phyloP scores from a whole-genome alignment of 1,140 invertebrate genomes.

The Dinothrombium tinctorium region DNA sequence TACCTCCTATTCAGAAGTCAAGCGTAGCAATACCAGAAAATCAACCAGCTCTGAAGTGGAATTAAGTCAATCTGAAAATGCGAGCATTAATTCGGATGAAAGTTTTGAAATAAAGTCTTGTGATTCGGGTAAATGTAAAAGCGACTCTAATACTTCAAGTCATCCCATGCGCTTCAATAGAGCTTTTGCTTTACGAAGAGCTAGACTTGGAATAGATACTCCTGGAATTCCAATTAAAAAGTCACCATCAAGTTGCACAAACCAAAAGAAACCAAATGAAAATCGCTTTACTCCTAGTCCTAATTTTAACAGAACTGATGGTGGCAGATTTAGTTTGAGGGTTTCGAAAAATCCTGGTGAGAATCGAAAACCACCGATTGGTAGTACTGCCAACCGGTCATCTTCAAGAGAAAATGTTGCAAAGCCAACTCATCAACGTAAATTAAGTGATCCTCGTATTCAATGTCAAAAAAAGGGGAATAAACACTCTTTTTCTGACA shows the following conservation, averaged over 20 bases:
- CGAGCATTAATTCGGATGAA: background rate
- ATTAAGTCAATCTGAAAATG: background rate
- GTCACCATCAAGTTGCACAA: conserved; percentile 5
- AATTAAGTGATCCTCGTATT: background rate
- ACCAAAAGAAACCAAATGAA: background rate
- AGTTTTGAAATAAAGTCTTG: too few relatives aligned
- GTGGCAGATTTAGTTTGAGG: conserved; percentile 15
- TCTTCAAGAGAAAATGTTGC: background rate
- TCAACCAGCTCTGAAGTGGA: too few relatives aligned
- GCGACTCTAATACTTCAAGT: background rate
- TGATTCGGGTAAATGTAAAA: background rate
- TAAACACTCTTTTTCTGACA: background rate
- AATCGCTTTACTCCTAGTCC: background rate
- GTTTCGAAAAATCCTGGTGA: too few relatives aligned
- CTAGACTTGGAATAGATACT: conserved; percentile 19
- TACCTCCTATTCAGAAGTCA: too few relatives aligned
- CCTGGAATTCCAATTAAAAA: conserved; percentile 7
- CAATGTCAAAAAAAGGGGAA: background rate
- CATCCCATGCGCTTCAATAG: conserved; percentile 22
- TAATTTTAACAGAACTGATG: conserved; percentile 12
- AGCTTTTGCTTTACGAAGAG: conserved; percentile 24
- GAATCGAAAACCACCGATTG: background rate
- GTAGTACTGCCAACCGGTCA: background rate
- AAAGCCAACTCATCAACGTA: background rate
- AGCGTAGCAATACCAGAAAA: too few relatives aligned